Conservation (phyloP, 92 coral and sea anemone genomes). For the Epizoanthus fatuus region DNA sequence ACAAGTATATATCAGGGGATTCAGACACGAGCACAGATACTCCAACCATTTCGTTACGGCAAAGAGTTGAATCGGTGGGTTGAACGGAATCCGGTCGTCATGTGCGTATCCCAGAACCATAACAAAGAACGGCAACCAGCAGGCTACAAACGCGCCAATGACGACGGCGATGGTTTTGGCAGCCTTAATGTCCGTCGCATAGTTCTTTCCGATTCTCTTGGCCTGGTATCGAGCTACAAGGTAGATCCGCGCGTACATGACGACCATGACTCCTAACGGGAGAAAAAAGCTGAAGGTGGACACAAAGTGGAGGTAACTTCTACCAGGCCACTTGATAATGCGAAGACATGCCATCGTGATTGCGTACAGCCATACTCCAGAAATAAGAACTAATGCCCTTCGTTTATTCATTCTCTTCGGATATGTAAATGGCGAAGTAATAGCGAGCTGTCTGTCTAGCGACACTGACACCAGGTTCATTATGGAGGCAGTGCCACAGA, state of each 20-base stretch:
- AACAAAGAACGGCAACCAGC: conserved; percentile 90
- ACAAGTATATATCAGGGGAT: conserved; percentile 96
- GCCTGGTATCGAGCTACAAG: conserved; percentile 98
- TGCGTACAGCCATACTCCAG: conserved; percentile 88
- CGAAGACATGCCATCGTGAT: conserved; percentile 74
- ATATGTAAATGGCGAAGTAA: conserved; percentile 93
- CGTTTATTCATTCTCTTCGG: conserved; percentile 85
- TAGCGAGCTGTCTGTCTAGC: conserved; percentile 95
- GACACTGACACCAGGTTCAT: conserved; percentile 93
- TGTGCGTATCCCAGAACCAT: conserved; percentile 78
- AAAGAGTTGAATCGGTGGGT: conserved; percentile 44
- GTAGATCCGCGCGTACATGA: conserved; percentile 93
- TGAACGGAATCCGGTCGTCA: neutral
- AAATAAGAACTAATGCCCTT: conserved; percentile 81
- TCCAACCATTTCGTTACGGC: conserved; percentile 85
- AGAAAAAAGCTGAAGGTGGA: conserved; percentile 84
- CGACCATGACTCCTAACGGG: conserved; percentile 85
- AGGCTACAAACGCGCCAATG: conserved; percentile 86
- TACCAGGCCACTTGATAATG: conserved; percentile 75
- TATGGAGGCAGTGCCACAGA: conserved; percentile 92
- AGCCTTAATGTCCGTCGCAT: conserved; percentile 96
- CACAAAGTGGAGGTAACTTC: conserved; percentile 78
- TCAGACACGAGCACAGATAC: conserved; percentile 90
- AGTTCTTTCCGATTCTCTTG: conserved; percentile 91
- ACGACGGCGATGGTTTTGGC: conserved; percentile 98